Conservation (phyloP, 2,113 vertebrate species). For the Sander vitreus region DNA sequence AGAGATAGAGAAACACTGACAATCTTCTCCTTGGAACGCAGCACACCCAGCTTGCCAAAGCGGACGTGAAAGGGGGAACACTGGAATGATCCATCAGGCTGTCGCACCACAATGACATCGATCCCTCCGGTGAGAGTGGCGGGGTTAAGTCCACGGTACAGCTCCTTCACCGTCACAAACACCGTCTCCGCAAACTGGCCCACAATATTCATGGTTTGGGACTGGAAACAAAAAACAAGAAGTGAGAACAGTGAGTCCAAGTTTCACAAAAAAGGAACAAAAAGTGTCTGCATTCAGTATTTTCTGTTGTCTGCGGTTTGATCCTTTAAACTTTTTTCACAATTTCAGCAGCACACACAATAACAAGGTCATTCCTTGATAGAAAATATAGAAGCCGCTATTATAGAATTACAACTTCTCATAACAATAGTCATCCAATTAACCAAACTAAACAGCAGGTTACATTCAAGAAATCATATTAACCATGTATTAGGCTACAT, state of each 20-base stretch:
- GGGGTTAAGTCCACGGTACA: slow-evolving; percentile 93
- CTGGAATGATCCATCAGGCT: slow-evolving; percentile 90
- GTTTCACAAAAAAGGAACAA: background rate
- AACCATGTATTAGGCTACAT: background rate
- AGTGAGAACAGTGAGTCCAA: slow-evolving; percentile 12
- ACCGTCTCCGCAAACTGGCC: slow-evolving; percentile 93
- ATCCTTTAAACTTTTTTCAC: background rate
- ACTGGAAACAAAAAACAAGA: slow-evolving; percentile 64
- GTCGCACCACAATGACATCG: slow-evolving; percentile 93
- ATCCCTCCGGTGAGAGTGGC: slow-evolving; percentile 93
- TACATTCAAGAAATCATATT: background rate
- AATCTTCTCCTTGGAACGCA: slow-evolving; percentile 94
- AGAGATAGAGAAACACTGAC: slow-evolving; percentile 78
- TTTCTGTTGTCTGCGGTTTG: background rate
- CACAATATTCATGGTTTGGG: slow-evolving; percentile 94
- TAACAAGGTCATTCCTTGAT: background rate
- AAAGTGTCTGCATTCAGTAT: background rate
- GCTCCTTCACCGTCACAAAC: slow-evolving; percentile 90
- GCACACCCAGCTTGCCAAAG: slow-evolving; percentile 95
- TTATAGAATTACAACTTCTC: background rate
- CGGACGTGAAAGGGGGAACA: slow-evolving; percentile 96
- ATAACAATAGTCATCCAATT: background rate
- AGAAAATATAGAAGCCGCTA: background rate
- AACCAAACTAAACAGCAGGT: background rate
- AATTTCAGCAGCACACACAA: background rate